A percentile compares a stretch with the other conserved stretches of the same genome.
Evolutionary conservation across 2,888 invertebrate species (phyloP).

Genomic region (Notocelia uddmanniana): DNA sequence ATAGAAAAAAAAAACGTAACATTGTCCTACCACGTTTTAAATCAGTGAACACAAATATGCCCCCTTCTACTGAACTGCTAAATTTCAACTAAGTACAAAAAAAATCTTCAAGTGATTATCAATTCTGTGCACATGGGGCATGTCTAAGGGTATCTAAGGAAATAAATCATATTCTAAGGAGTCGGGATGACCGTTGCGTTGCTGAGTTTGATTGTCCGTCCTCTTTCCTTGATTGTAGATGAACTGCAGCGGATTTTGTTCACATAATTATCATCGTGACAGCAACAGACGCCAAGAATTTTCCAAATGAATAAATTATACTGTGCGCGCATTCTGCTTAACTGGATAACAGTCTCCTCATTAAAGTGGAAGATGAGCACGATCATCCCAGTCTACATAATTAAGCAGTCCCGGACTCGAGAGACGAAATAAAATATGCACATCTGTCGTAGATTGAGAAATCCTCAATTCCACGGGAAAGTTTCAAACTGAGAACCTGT

Average conservation of each 20-base stretch:
- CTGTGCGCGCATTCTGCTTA: constrained; percentile 31
- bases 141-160: too few relatives aligned
- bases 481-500: constrained; percentile 68
- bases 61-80: too few relatives aligned
- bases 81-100: too few relatives aligned
- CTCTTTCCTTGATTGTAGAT: background rate
- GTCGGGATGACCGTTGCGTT: background rate
- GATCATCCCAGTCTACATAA: constrained; percentile 62
- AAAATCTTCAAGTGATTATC: too few relatives aligned
- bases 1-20: too few relatives aligned
- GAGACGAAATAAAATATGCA: constrained; percentile 75
- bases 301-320: constrained; percentile 30
- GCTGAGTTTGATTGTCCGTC: background rate
- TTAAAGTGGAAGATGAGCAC: constrained; percentile 43
- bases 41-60: too few relatives aligned
- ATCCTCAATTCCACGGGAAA: constrained; percentile 59
- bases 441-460: constrained; percentile 62
- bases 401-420: constrained; percentile 61
- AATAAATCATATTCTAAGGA: background rate
- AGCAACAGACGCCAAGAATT: constrained; percentile 17
- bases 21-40: too few relatives aligned
- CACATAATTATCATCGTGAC: background rate
- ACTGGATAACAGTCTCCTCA: constrained; percentile 43
- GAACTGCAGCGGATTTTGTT: background rate
- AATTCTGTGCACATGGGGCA: too few relatives aligned